Evolutionary conservation across 2,113 vertebrate genomes (phyloP).

Genomic region (Rhabdornis inornatus): DNA sequence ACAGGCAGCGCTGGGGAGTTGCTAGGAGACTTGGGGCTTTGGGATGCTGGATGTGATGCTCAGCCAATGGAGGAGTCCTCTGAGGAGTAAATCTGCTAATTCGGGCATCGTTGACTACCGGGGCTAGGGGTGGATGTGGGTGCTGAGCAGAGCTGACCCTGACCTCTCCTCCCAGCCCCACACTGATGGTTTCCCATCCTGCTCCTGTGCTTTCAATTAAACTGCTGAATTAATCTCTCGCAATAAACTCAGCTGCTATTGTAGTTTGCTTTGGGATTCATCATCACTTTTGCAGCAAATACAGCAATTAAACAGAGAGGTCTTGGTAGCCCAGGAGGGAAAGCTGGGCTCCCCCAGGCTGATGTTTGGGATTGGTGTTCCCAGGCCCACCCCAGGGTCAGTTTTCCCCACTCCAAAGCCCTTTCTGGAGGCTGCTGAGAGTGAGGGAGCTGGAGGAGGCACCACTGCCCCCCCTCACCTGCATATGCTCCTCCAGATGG

Average conservation of each 20-base stretch:
- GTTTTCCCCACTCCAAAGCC: neutral
- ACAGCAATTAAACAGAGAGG: neutral
- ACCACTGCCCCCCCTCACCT: neutral
- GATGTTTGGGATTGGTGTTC: neutral
- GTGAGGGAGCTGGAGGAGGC: neutral
- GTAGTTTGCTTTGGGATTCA: constrained; percentile 26
- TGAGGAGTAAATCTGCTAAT: constrained; percentile 18
- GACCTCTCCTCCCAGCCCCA: neutral
- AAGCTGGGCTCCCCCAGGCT: neutral
- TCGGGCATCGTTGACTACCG: neutral
- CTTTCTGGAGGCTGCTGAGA: neutral
- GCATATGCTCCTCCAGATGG: constrained; percentile 44
- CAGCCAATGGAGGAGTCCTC: neutral
- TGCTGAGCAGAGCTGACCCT: neutral
- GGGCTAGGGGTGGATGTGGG: neutral
- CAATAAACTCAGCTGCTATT: neutral
- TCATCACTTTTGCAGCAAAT: constrained; percentile 3
- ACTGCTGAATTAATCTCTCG: constrained; percentile 5
- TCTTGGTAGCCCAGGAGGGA: neutral
- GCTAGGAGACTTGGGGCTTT: constrained; percentile 55
- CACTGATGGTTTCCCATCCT: neutral
- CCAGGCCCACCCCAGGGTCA: accelerated
- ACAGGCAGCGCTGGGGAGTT: constrained; percentile 31
- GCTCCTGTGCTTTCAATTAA: constrained; percentile 47
- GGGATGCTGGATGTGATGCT: constrained; percentile 46